Base-by-base conservation (phyloP, 2,797 vertebrate species). In the Poliocrania exsul region DNA sequence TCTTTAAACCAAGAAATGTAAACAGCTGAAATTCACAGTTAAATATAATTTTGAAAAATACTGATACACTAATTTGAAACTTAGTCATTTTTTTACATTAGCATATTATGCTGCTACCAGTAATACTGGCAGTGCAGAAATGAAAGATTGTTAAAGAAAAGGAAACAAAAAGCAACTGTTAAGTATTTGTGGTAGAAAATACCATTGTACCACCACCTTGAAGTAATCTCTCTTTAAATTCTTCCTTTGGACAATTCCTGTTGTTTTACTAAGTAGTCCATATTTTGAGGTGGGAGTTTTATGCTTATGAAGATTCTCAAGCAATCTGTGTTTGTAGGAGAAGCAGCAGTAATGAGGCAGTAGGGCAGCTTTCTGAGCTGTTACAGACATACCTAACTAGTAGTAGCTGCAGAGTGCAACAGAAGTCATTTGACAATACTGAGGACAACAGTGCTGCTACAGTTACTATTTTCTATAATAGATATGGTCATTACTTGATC, bases 401-500 rank as follows among this genome's bases (percentile, higher is more conserved):
- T 33, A 75, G 57, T 57, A 54, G 28, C 50, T 56, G 57, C 49
- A 37, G 40, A 62, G 42, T 26, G 44, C 60, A 78, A 56, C 50
- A 47, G 40, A 80, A 86, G 54, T 54, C 0, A 1, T 81, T 23
- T 88, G 33, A 72, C 57, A 81, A 28, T 67, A 33, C 51, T 47
- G 66, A 50, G 47, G 35, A 79, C 19, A 2, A 54, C 88, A 70
- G 40, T 81, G 42, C 62, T 80, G 56, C 71, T 91, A 4, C 26
- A 38, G 46, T 86, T 58, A 47, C 69, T 84, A 12, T 81, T 90
- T 92, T 93, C 81, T 83, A 61, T 95, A 91, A 91, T 65, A 90
- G 88, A 88, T 92, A 79, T 0, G 18, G 62, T 92, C 78, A 75
- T 94, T 94, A 84, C 66, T 69, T 70, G 58, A 54, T 88, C 84